Evolutionary conservation across 1,140 invertebrate species (phyloP), one percentile per base, ranked within the genome.

Genomic region (Paracyclopina nana): DNA sequence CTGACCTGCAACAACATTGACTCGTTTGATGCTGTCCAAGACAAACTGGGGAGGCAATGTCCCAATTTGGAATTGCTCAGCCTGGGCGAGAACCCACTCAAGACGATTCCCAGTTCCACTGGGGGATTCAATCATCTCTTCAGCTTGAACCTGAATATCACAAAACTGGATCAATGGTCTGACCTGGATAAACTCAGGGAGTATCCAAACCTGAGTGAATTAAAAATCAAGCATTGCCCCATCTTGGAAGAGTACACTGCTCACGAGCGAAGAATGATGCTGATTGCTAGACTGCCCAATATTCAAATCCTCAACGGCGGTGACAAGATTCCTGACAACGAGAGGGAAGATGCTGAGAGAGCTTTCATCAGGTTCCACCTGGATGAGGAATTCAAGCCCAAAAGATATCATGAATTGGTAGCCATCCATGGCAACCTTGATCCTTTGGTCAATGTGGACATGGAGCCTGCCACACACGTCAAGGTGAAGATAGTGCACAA

Each of bases 361-460:
- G 65, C 64, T 43, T 70, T 68, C 55, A 61, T 70, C 31, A 55
- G 68, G 25, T 59, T 61, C 46, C 68, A 61, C 56, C 58, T 68
- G 57, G 58, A 63, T 4, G 12, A 22, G 18, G 42, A 44, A 5
- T 20, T 20, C 29, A 26, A 31, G 18, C 28, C 28, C 28, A 12
- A 49, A 26, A n/a, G 46, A 18, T 25, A 45, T 26, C 27, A 29
- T 14, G 43, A 45, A 20, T 9, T 38, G 20, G 34, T 38, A 20
- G 34, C 34, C 2, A 56, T 58, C 29, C 59, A 63, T 54, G 62
- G 62, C 1, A 56, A 60, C 20, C 52, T 63, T 6, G 54, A 62
- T 44, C 59, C 60, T 20, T 53, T 62, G 44, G 59, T 56, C 3
- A 55, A 64, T 42, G 57, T 64, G 4, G 55, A 60, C 49, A 41